Evolutionary conservation across 2,113 vertebrate genomes (phyloP).

Genomic region (Riparia riparia): DNA sequence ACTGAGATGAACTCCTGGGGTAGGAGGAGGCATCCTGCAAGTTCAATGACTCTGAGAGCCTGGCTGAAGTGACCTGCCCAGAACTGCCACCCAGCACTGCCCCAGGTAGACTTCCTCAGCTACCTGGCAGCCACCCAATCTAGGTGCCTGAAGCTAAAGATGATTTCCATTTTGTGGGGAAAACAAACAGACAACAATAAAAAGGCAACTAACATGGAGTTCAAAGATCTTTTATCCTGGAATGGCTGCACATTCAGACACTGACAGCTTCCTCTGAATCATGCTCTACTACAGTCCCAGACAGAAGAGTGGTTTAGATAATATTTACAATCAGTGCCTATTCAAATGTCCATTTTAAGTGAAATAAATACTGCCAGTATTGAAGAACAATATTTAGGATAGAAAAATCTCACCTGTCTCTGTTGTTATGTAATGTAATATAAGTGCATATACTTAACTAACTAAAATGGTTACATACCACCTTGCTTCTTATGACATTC

Average conservation of each 20-base stretch:
- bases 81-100: rapidly evolving
- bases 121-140: not conserved
- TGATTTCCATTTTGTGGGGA: not conserved
- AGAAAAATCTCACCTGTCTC: not conserved
- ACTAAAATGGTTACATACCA: not conserved
- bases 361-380: not conserved
- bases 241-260: not conserved
- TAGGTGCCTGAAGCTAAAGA: not conserved
- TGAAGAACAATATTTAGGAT: not conserved
- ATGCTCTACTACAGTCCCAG: not conserved
- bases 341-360: constrained; percentile 11
- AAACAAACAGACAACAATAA: not conserved
- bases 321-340: not conserved
- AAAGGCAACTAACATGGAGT: not conserved
- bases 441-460: not conserved
- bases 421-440: not conserved
- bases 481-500: not conserved
- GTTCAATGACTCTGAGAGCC: rapidly evolving
- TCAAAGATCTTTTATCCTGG: not conserved
- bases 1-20: not conserved
- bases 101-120: not conserved
- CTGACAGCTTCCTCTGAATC: not conserved
- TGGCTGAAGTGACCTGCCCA: not conserved
- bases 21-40: not conserved
- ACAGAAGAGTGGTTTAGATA: not conserved